These are phyloP conservation scores for Gambusia yucatana DNA, from an alignment of 2,797 vertebrate species.

Conservation along the genomic window DNA sequence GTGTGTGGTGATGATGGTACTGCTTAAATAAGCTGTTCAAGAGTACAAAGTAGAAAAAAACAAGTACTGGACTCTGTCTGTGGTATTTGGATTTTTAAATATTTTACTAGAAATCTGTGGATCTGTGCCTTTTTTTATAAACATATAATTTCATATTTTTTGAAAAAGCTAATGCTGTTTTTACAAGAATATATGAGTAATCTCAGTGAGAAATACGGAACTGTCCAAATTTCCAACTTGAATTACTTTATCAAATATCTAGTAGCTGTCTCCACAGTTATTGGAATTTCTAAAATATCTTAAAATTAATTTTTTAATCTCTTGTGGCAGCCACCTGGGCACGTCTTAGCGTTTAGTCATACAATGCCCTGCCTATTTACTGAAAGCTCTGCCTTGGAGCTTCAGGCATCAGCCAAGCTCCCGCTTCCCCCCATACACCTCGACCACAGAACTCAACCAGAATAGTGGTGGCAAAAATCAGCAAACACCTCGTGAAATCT, in stretches of 20 bases:
- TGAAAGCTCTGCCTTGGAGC: too few species aligned
- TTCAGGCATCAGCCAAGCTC: background rate
- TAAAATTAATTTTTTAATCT: background rate
- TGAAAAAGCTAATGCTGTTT: background rate
- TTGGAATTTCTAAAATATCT: background rate
- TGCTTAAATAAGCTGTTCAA: slow-evolving; percentile 60
- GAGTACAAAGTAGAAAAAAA: slow-evolving; percentile 41
- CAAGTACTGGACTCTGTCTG: slow-evolving; percentile 45
- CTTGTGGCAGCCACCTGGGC: background rate
- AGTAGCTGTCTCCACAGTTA: background rate
- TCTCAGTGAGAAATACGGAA: background rate
- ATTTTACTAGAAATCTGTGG: background rate
- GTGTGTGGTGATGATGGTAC: slow-evolving; percentile 57
- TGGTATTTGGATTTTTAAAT: background rate
- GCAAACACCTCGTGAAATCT: too few species aligned
- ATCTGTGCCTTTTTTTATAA: slow-evolving; percentile 2
- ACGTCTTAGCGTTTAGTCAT: background rate
- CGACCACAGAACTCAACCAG: too few species aligned
- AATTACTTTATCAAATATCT: background rate
- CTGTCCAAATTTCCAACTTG: background rate
- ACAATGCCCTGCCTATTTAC: background rate
- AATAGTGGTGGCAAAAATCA: background rate
- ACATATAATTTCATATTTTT: background rate
- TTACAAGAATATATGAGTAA: background rate
- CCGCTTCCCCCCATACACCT: background rate